Base-by-base conservation (phyloP, 2,797 vertebrate genomes). In the Rhinoraja longicauda region DNA sequence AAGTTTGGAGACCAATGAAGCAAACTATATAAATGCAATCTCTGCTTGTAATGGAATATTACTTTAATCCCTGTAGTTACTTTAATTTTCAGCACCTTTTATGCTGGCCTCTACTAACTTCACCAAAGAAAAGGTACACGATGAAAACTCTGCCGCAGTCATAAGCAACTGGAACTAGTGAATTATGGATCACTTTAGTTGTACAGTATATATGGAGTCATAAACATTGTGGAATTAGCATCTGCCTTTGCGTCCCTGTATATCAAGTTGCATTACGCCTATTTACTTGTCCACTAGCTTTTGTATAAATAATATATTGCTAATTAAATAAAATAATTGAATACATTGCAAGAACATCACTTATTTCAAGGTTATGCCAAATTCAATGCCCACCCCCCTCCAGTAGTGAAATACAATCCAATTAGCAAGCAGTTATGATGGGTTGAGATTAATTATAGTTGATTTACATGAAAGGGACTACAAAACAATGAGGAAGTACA, bases 81-180 rank as follows among this genome's bases (percentile, higher is more conserved):
- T 88, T 88, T 88, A 67, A 36, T 67, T 88, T 88, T 88, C 84
- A 6, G 3, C 1, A 9, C n/a, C 13, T 93, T 94, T 94, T 92
- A 82, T 82, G 67, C 70, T 99, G 99, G 98, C 99, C 95, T 99
- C 99, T 96, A 99, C 99, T 96, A 98, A 99, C 96, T 99, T 99
- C 94, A 98, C 98, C 93, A 97, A 97, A 96, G 97, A 96, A 73
- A 98, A 98, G 84, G 94, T 93, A 26, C 96, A 94, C 93, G 95
- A 96, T 39, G 96, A 95, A 0, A 82, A 94, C 0, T 0, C 0
- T 0, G 96, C 96, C 0, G n/a, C 67, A 0, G 94, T 93, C 32
- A 96, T n/a, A 95, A 94, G 45, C 94, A 94, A 10, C 94, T 94
- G 86, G 94, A 95, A 29, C 59, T 57, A 32, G n/a, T 67, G 84